Base-by-base conservation (phyloP, 2,113 vertebrate species). In the Rhodinocichla rosea region DNA sequence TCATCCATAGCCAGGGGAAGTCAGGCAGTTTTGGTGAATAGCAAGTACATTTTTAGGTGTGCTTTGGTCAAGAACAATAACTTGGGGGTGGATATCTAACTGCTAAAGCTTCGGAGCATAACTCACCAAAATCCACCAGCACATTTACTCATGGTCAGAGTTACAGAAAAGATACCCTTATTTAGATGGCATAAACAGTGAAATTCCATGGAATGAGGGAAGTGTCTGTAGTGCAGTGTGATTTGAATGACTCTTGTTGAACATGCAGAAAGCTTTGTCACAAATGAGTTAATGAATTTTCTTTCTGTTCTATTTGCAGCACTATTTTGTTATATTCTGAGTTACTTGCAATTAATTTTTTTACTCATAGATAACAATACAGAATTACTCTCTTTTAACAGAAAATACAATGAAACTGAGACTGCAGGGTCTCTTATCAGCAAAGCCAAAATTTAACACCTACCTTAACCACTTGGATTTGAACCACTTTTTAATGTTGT, bases 391-490 rank as follows among this genome's bases (percentile, higher is more conserved):
- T 78, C 32, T 45, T 77, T 65, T 60, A 75, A 91, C 49, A 87
- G 76, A 83, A 89, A 91, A 71, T 45, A 74, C 56, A 76, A 39
- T 33, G 49, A 42, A 59, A 69, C 30, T 0, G 7, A 76, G 60
- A 76, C 33, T 32, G 17, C 53, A 49, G 8, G 12, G 40, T 85
- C 16, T 79, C 33, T 76, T 65, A 52, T 13, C 24, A 52, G 39
- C 62, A 52, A 33, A 87, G 35, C 20, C 74, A 78, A 80, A 68
- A 64, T 49, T 60, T 56, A 76, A n/a, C 75, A 97, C 99, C 95
- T 97, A 99, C 99, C 99, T 98, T 91, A 99, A 91, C 99, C 99
- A 99, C 95, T 99, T 99, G 95, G 98, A 98, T 95, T 97, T 98
- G 92, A 99, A 98, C 99, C 99, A 99, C 7, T 97, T 97, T 88